Base-by-base conservation (phyloP, 92 coral and sea anemone genomes). In the Palythoa caribaeorum region DNA sequence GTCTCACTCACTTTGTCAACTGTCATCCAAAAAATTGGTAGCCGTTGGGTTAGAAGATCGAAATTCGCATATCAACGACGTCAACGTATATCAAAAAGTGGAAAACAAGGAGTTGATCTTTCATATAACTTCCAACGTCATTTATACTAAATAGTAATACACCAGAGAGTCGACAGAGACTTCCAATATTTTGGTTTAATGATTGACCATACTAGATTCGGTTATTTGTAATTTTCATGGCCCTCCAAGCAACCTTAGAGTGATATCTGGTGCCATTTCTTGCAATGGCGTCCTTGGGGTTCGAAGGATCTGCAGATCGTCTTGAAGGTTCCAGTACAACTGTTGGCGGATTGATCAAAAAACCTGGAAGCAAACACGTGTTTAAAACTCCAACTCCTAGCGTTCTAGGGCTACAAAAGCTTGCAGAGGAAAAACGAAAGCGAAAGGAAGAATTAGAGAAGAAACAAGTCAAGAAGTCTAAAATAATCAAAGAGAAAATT, bases 351-450 rank as follows among this genome's bases (percentile, higher is more conserved):
- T 79, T 96, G 75, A 87, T 95, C 48, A 75, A 89, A 39, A 97
- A 97, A 86, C 73, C 90, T 16, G 87, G 83, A 66, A 91, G 85
- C 74, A 95, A 90, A 76, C 92, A 91, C 85, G 73, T 85, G 57
- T 89, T 90, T 68, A 92, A 90, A 62, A 19, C 91, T 2, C 91
- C 96, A 14, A 87, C 92, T 39, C 89, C 81, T 85, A 95, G 99
- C 86, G 66, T 95, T 50, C 91, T 97, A 0, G 99, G 99, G 13
- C 92, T 97, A 16, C 95, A 97, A 80, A 89, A 94, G 65, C 91
- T 97, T 28, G 99, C 99, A 10, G 94, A 95, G 87, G 98, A 97
- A 80, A 97, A 95, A 40, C 44, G 98, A 70, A 95, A 91, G 89
- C 88, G 91, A 62, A 95, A 93, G 48, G 93, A 84, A 5, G 79